These are phyloP conservation scores for Eleginops maclovinus DNA, from an alignment of 2,113 vertebrate genomes.

Conservation along the genomic window DNA sequence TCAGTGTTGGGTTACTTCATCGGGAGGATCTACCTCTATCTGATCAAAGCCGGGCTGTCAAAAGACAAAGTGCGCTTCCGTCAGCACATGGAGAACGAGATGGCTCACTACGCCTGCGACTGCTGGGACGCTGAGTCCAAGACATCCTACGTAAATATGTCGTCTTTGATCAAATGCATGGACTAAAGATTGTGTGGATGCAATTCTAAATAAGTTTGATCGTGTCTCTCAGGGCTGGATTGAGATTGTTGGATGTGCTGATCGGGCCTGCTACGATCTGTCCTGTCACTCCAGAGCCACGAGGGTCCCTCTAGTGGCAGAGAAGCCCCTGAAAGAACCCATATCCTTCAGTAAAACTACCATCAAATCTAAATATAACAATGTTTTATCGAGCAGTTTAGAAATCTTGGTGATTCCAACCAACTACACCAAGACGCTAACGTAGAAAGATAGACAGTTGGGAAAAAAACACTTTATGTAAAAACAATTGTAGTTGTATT, in stretches of 20 bases:
- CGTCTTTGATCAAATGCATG: neutral
- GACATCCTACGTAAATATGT: slow-evolving; percentile 89
- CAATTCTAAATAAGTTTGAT: neutral
- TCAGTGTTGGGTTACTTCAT: slow-evolving; percentile 96
- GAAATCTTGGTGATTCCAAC: too few species aligned
- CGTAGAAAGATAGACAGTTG: too few species aligned
- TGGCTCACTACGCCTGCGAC: slow-evolving; percentile 97
- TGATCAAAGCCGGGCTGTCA: slow-evolving; percentile 89
- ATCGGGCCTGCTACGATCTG: slow-evolving; percentile 94
- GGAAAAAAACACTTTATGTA: too few species aligned
- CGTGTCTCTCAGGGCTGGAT: slow-evolving; percentile 89
- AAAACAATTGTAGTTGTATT: too few species aligned
- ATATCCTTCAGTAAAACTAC: slow-evolving; percentile 87
- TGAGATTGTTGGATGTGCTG: slow-evolving; percentile 94
- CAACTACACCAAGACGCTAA: too few species aligned
- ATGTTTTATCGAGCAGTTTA: too few species aligned
- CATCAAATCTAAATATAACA: neutral
- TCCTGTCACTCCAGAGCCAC: slow-evolving; percentile 91
- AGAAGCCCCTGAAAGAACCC: slow-evolving; percentile 93
- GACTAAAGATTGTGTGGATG: neutral
- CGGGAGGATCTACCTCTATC: slow-evolving; percentile 95
- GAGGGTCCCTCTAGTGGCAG: slow-evolving; percentile 92
- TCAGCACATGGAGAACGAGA: slow-evolving; percentile 98
- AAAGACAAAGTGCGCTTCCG: slow-evolving; percentile 93
- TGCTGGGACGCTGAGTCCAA: slow-evolving; percentile 97